Conservation (phyloP, 1,140 invertebrate genomes). For the Artemia franciscana region DNA sequence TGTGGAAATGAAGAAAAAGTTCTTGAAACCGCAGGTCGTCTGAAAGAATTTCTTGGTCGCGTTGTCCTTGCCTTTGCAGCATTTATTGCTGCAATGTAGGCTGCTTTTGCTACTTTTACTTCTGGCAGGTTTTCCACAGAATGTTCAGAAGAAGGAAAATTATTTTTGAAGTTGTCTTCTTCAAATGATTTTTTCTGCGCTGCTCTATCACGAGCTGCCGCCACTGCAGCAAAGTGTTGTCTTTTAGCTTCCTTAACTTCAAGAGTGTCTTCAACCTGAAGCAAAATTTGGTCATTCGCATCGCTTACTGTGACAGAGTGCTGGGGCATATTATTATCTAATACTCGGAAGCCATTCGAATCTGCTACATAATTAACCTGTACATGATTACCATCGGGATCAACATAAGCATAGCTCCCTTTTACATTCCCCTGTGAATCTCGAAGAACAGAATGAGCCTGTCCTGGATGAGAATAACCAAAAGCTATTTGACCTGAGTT, state of each 20-base stretch:
- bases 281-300: too few relatives aligned
- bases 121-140: constrained; percentile 7
- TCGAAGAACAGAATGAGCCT: constrained; percentile 23
- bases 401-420: constrained; percentile 27
- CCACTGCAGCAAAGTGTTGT: constrained; percentile 16
- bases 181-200: not conserved
- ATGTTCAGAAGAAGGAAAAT: constrained; percentile 17
- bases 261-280: constrained; percentile 6
- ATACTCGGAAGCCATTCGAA: constrained; percentile 27
- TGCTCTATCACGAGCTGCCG: constrained; percentile 14
- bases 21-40: too few relatives aligned
- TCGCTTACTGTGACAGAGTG: constrained; percentile 15
- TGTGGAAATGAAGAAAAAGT: too few relatives aligned
- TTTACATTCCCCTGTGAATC: constrained; percentile 28
- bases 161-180: not conserved
- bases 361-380: constrained; percentile 26
- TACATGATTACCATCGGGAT: constrained; percentile 26
- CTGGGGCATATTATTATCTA: constrained; percentile 24
- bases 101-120: constrained; percentile 16
- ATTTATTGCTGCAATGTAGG: constrained; percentile 15
- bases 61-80: constrained; percentile 14
- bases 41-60: too few relatives aligned
- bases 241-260: constrained; percentile 16
- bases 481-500: constrained; percentile 27
- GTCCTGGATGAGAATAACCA: constrained; percentile 28